A percentile compares a stretch with the other conserved stretches of the same genome.
phyloP scores from a whole-genome alignment of 2,888 invertebrate species.

The Oegoconia quadripuncta region DNA sequence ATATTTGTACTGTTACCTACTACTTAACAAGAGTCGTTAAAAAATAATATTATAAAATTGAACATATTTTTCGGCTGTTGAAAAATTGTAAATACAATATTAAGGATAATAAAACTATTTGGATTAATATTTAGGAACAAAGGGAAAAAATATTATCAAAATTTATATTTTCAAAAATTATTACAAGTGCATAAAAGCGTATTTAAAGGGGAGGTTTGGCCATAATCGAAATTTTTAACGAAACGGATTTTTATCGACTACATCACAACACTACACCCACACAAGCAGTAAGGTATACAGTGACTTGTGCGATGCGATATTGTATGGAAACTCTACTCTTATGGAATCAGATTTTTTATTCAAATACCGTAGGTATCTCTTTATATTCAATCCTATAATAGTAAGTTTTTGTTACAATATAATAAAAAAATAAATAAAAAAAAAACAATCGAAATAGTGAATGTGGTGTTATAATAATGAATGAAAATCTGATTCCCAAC shows the following conservation, averaged over 20 bases:
- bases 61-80: conserved; percentile 80
- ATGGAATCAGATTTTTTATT: conserved; percentile 60
- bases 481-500: conserved; percentile 63
- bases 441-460: conserved; percentile 7
- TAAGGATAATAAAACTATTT: conserved; percentile 79
- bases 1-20: conserved; percentile 81
- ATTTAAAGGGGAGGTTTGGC: conserved; percentile 76
- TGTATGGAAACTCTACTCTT: conserved; percentile 55
- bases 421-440: not conserved
- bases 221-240: conserved; percentile 67
- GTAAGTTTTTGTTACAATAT: not conserved
- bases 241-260: conserved; percentile 74
- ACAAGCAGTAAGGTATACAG: conserved; percentile 74
- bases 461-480: conserved; percentile 18
- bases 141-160: conserved; percentile 77
- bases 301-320: conserved; percentile 68
- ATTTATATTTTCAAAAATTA: conserved; percentile 80
- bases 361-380: not conserved
- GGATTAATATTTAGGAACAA: conserved; percentile 79
- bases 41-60: conserved; percentile 77
- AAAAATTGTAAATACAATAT: conserved; percentile 79
- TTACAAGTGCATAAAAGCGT: conserved; percentile 76
- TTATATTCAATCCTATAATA: not conserved
- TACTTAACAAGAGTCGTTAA: conserved; percentile 81
- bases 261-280: conserved; percentile 62